These are phyloP conservation scores for Phalangium opilio DNA, from an alignment of 2,888 invertebrate species.

Conservation along the genomic window DNA sequence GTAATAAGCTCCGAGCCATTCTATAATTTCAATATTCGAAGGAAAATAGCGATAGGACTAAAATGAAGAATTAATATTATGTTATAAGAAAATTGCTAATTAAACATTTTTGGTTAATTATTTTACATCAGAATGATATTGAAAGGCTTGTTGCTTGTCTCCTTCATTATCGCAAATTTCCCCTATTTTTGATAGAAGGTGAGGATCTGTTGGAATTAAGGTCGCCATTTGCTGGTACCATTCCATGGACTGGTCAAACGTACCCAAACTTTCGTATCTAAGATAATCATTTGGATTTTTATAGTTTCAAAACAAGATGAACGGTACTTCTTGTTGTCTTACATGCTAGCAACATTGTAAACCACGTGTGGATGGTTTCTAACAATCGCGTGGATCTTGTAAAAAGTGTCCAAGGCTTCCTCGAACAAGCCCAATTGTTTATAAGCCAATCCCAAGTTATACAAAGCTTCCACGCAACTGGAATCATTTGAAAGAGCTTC, in stretches of 20 bases:
- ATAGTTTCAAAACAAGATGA: background rate
- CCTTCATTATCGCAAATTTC: constrained; percentile 76
- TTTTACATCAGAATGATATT: constrained; percentile 59
- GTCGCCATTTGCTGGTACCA: constrained; percentile 56
- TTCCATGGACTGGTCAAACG: constrained; percentile 39
- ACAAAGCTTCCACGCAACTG: constrained; percentile 66
- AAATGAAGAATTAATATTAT: constrained; percentile 16
- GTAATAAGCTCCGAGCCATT: constrained; percentile 77
- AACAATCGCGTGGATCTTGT: constrained; percentile 53
- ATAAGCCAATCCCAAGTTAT: constrained; percentile 58
- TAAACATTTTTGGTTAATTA: background rate
- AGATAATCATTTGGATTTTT: constrained; percentile 3
- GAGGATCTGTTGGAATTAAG: constrained; percentile 73
- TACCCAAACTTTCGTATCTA: constrained; percentile 47
- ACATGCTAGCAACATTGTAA: constrained; percentile 49
- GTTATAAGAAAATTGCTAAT: background rate
- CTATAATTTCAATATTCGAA: constrained; percentile 57
- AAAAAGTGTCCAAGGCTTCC: constrained; percentile 61
- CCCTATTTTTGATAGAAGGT: constrained; percentile 73
- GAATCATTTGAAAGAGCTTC: constrained; percentile 64
- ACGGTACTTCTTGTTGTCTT: background rate
- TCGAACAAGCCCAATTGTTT: constrained; percentile 52
- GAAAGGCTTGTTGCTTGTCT: constrained; percentile 77
- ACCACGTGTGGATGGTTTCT: constrained; percentile 54
- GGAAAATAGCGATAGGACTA: constrained; percentile 56